These are phyloP conservation scores for Gallinago solitaria DNA, from an alignment of 2,797 vertebrate species.

Conservation along the genomic window DNA sequence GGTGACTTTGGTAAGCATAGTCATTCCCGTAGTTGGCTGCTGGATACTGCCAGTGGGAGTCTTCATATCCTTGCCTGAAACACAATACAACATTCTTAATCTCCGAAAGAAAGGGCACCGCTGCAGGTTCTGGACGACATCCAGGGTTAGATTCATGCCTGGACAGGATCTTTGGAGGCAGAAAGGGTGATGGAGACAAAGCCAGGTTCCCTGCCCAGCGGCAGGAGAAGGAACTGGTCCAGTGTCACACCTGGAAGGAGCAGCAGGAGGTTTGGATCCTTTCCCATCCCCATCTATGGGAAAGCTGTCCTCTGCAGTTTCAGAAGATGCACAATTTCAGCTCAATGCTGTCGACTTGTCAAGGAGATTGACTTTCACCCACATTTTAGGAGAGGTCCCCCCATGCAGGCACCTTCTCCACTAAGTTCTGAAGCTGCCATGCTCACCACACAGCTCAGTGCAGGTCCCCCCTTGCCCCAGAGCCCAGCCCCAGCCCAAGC, in stretches of 20 bases:
- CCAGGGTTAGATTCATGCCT: not conserved
- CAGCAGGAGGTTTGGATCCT: not conserved
- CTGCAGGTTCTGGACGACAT: not conserved
- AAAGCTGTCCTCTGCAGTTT: not conserved
- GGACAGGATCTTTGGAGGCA: not conserved
- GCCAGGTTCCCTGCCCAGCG: not conserved
- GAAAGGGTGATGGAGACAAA: not conserved
- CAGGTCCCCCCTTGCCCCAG: not conserved
- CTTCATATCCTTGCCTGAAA: conserved; percentile 82
- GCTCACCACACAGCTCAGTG: not conserved
- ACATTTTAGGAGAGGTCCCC: not conserved
- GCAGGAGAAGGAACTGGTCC: not conserved
- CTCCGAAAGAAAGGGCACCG: not conserved
- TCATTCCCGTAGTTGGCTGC: conserved; percentile 70
- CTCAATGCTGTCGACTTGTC: not conserved
- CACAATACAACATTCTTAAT: not conserved
- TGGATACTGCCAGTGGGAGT: conserved; percentile 63
- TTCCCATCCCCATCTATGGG: not conserved
- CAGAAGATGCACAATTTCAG: not conserved
- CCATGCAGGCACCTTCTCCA: not conserved
- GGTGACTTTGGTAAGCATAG: conserved; percentile 57
- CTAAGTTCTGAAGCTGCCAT: not conserved
- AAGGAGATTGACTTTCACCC: not conserved
- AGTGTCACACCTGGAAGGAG: not conserved
- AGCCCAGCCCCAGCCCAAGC: not conserved